A percentile compares a stretch with the other conserved stretches of the same genome.
phyloP scores from a whole-genome alignment of 1,140 invertebrate genomes.

The Anoplophora glabripennis region DNA sequence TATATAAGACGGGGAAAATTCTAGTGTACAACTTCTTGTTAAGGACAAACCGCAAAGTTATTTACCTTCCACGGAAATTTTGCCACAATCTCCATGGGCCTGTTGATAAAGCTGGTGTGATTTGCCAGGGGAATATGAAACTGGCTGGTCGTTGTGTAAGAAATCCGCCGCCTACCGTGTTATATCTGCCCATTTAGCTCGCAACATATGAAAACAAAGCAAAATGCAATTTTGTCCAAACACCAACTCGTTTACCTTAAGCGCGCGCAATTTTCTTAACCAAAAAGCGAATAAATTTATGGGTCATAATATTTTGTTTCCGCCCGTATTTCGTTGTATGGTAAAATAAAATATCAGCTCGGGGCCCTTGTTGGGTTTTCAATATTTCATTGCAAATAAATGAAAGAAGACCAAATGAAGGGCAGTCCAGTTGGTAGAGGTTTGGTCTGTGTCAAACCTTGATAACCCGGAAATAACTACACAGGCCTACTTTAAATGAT shows the following conservation, averaged over 20 bases:
- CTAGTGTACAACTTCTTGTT: background rate
- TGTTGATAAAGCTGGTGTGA: constrained; percentile 16
- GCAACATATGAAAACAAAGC: constrained; percentile 32
- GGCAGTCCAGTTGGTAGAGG: too few species aligned
- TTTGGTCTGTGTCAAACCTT: too few species aligned
- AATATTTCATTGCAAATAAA: too few species aligned
- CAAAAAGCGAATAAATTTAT: background rate
- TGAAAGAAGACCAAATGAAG: too few species aligned
- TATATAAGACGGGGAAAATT: background rate
- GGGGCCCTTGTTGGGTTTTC: too few species aligned
- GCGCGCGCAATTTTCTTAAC: constrained; percentile 12
- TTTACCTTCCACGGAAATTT: background rate
- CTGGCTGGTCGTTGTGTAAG: constrained; percentile 14
- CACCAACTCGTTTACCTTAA: constrained; percentile 27
- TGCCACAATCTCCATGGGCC: background rate
- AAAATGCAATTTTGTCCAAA: constrained; percentile 29
- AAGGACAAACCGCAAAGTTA: background rate
- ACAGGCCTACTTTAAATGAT: too few species aligned
- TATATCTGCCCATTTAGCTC: constrained; percentile 24
- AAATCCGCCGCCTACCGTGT: constrained; percentile 25
- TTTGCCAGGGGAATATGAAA: constrained; percentile 17
- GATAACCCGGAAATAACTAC: too few species aligned
- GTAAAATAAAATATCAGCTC: too few species aligned
- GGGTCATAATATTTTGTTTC: too few species aligned
- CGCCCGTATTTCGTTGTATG: too few species aligned